Evolutionary conservation across 2,888 invertebrate genomes (phyloP).

Genomic region (Pseudanteris insignis): DNA sequence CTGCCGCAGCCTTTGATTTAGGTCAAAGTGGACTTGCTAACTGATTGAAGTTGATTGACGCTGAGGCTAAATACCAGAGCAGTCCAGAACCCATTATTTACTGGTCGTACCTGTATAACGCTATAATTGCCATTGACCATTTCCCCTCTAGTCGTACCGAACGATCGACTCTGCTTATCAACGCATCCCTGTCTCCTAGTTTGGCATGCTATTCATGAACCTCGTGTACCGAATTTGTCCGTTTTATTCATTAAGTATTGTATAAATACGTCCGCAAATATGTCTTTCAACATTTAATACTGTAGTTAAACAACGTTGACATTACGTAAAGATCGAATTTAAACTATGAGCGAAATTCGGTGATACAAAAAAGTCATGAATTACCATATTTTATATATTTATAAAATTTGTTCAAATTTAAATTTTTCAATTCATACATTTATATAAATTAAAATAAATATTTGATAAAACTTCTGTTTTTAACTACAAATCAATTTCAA

Average conservation of each 20-base stretch:
- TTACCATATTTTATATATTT: no score
- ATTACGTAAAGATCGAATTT: no score
- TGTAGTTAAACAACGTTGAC: no score
- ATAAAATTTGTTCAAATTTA: no score
- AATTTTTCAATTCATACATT: no score
- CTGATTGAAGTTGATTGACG: conserved; percentile 65
- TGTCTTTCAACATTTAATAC: conserved; percentile 7
- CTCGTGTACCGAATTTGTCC: conserved; percentile 31
- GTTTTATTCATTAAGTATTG: conserved; percentile 38
- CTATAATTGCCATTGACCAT: conserved; percentile 61
- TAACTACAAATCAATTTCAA: no score
- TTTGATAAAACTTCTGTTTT: no score
- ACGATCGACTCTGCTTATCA: conserved; percentile 55
- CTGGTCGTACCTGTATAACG: conserved; percentile 56
- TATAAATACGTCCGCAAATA: conserved; percentile 33
- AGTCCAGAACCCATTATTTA: conserved; percentile 63
- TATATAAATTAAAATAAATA: no score
- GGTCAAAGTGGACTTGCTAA: conserved; percentile 56
- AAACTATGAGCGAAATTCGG: no score
- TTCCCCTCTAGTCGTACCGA: conserved; percentile 47
- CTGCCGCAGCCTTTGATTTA: conserved; percentile 55
- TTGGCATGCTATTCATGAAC: conserved; percentile 45
- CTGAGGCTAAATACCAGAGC: conserved; percentile 60
- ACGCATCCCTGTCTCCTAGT: conserved; percentile 42
- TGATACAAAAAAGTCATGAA: no score